A percentile compares a stretch with the other conserved stretches of the same genome.
Conservation (phyloP, 1,140 invertebrate species). For the Pentalonia nigronervosa region DNA sequence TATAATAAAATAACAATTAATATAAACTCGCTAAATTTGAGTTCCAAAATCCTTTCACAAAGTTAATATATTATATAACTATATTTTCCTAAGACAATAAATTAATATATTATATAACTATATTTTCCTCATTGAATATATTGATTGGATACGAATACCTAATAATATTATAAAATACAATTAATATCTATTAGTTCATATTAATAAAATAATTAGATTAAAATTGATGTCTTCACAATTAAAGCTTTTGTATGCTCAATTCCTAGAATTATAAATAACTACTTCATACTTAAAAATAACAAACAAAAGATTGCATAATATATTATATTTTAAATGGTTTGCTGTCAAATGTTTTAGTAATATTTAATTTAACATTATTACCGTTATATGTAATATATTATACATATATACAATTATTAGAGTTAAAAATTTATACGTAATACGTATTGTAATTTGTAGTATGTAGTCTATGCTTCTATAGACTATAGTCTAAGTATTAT, state of each 20-base stretch:
- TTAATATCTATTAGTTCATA: neutral
- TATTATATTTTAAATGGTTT: neutral
- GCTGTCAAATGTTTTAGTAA: neutral
- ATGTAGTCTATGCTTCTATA: too few species aligned
- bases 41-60: too few species aligned
- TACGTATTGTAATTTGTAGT: too few species aligned
- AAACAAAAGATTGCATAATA: neutral
- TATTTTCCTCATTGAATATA: too few species aligned
- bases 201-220: neutral
- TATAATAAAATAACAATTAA: too few species aligned
- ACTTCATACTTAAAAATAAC: neutral
- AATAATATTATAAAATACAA: neutral
- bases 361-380: neutral
- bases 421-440: too few species aligned
- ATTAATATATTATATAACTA: too few species aligned
- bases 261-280: neutral
- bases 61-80: too few species aligned
- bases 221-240: neutral
- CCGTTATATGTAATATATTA: neutral
- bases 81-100: too few species aligned
- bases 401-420: neutral
- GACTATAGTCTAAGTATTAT: too few species aligned
- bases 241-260: neutral
- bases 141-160: too few species aligned
- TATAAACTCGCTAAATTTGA: too few species aligned